Base-by-base conservation (phyloP, 2,113 vertebrate species). In the Poicephalus gulielmi region DNA sequence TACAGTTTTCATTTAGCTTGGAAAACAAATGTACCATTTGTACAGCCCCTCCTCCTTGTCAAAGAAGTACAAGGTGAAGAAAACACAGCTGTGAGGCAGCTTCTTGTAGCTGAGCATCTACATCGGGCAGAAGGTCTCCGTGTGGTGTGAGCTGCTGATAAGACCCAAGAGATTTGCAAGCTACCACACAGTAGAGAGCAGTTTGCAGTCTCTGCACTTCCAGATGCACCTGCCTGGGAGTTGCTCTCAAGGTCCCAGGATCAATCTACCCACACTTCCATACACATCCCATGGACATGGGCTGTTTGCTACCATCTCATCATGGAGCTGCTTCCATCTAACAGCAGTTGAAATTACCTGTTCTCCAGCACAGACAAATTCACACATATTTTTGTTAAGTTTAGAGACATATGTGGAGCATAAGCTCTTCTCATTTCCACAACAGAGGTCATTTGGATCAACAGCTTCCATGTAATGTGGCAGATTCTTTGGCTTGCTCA, bases 141-240 rank as follows among this genome's bases (percentile, higher is more conserved):
- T 41, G 68, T 78, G 73, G 82, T 84, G 86, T 44, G 74, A 91
- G 78, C 70, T 88, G 81, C 84, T 95, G 92, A 91, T 96, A 94
- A 95, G 76, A 79, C 81, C 37, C 39, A 10, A 55, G 86, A 87
- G 83, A 33, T 23, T 74, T 53, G 33, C 44, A 70, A 43, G 70
- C 49, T 49, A 30, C 70, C 28, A 52, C 2, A 2, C 73, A 44
- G 47, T 1, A 91, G 62, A 39, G 73, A 88, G 49, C 15, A 23
- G 31, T 78, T 87, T 86, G 60, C 80, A 62, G 84, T 43, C 33
- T 71, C 64, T 74, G 62, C 28, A 3, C 46, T 47, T 71, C 53
- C 67, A 62, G 47, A 46, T 3, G 1, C 52, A 31, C 31, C 33
- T 89, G 60, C 64, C 50, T 68, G 33, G 39, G 28, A 41, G 35